A percentile compares a stretch with the other conserved stretches of the same genome.
Evolutionary conservation across 2,888 invertebrate genomes (phyloP).

Genomic region (Autographa gamma): DNA sequence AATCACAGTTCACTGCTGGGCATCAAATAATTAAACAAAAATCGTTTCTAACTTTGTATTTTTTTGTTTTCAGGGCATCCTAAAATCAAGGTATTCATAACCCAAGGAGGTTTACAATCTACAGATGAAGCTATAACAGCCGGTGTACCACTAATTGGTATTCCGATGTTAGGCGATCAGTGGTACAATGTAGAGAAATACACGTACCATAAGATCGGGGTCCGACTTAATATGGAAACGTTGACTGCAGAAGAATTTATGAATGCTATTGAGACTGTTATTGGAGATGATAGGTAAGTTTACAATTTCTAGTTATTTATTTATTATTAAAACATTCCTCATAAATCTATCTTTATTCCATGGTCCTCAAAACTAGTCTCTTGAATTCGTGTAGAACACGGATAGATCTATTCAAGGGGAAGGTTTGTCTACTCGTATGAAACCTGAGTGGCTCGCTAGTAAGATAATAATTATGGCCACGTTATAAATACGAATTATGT

Average conservation of each 20-base stretch:
- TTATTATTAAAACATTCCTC: too few species aligned
- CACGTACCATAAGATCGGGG: constrained; percentile 38
- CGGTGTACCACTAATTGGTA: constrained; percentile 70
- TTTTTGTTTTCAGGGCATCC: constrained; percentile 37
- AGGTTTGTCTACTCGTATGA: too few species aligned
- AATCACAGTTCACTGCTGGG: too few species aligned
- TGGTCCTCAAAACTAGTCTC: too few species aligned
- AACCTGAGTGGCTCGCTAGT: too few species aligned
- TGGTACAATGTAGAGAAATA: constrained; percentile 62
- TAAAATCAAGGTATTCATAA: constrained; percentile 74
- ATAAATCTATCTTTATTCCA: too few species aligned
- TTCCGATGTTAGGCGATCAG: constrained; percentile 75
- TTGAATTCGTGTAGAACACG: too few species aligned
- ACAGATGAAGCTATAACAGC: constrained; percentile 59
- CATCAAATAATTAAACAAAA: too few species aligned
- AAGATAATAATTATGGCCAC: too few species aligned
- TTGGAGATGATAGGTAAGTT: constrained; percentile 29
- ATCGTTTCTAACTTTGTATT: too few species aligned
- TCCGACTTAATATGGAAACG: constrained; percentile 19
- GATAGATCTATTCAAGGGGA: too few species aligned
- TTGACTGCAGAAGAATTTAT: constrained; percentile 28
- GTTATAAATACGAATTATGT: too few species aligned
- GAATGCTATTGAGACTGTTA: constrained; percentile 22
- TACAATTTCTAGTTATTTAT: background rate
- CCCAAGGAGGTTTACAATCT: constrained; percentile 78